phyloP scores from a whole-genome alignment of 1,140 invertebrate genomes.

The Zaprionus kolodkinae region DNA sequence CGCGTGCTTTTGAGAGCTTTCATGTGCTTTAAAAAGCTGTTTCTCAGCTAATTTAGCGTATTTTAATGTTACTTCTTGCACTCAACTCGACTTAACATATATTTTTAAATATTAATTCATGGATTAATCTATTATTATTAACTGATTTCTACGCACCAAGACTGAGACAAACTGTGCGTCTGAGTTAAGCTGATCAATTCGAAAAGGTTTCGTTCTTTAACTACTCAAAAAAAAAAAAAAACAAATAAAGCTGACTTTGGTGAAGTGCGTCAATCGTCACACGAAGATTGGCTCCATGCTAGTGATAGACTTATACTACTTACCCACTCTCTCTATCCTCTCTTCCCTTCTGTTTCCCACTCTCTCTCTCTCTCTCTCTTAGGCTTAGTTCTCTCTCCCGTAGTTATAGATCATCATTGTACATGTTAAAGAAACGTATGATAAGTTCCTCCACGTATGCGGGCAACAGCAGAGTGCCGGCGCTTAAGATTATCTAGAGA shows the following conservation, averaged over 20 bases:
- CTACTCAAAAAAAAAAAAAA: constrained; percentile 23
- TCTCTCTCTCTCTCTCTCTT: constrained; percentile 30
- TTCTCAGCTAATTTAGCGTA: background rate
- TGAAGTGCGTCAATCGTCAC: constrained; percentile 25
- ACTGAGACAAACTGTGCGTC: constrained; percentile 60
- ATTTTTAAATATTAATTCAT: background rate
- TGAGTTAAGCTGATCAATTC: constrained; percentile 42
- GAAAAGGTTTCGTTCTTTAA: constrained; percentile 60
- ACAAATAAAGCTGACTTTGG: constrained; percentile 28
- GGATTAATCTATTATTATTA: constrained; percentile 16
- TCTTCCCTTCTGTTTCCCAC: background rate
- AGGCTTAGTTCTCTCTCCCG: constrained; percentile 46
- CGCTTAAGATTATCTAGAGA: constrained; percentile 33
- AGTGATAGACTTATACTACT: constrained; percentile 72
- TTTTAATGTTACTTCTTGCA: background rate
- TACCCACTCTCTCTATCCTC: constrained; percentile 13
- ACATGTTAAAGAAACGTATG: constrained; percentile 74
- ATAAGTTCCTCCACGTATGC: constrained; percentile 79
- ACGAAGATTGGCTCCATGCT: constrained; percentile 57
- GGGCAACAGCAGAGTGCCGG: constrained; percentile 41
- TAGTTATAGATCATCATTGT: constrained; percentile 62
- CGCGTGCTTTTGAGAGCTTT: background rate
- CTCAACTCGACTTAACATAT: background rate
- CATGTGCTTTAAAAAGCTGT: background rate
- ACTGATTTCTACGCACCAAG: constrained; percentile 33